A percentile compares a stretch with the other conserved stretches of the same genome.
Conservation (phyloP, 2,888 invertebrate species). For the Nephrotoma appendiculata region DNA sequence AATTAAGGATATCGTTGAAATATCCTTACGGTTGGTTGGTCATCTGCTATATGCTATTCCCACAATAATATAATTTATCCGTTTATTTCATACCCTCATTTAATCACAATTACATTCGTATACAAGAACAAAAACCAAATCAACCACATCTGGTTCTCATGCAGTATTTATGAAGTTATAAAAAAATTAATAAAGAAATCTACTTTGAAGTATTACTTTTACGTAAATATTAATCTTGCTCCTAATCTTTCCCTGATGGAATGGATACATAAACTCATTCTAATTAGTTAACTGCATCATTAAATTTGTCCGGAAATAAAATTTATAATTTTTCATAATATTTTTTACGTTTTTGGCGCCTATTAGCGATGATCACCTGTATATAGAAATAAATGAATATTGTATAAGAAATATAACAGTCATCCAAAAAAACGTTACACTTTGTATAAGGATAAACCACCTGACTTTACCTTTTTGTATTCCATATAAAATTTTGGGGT, state of each 20-base stretch:
- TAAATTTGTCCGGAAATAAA: neutral
- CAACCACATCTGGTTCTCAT: neutral
- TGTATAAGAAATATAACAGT: neutral
- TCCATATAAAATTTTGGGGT: neutral
- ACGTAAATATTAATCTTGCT: neutral
- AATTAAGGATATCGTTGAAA: neutral
- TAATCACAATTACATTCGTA: neutral
- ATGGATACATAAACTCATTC: neutral
- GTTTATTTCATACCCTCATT: neutral
- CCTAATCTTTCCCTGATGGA: neutral
- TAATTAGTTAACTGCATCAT: neutral
- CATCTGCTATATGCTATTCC: neutral
- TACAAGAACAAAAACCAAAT: neutral
- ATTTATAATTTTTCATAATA: neutral
- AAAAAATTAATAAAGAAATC: neutral
- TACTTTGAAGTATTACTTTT: neutral
- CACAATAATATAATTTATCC: neutral
- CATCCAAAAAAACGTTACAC: neutral
- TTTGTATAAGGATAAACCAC: neutral
- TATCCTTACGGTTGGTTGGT: neutral
- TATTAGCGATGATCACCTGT: neutral
- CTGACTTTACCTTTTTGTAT: neutral
- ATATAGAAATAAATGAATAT: neutral
- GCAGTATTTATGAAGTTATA: neutral
- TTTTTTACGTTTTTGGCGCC: neutral